Conservation (phyloP, 2,888 invertebrate species). For the Lycaena phlaeas region DNA sequence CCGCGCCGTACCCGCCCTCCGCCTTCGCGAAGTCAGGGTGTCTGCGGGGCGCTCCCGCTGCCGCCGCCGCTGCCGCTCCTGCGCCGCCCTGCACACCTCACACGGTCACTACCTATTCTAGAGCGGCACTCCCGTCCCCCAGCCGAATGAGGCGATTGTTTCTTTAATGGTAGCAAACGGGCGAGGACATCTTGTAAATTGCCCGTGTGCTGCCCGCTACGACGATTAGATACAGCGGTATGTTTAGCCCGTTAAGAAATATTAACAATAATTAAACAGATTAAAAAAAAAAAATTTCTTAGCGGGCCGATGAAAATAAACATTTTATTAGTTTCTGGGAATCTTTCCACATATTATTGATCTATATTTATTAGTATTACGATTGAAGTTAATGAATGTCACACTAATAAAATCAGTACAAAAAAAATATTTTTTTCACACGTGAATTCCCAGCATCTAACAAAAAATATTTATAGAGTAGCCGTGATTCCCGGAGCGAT, state of each 20-base stretch:
- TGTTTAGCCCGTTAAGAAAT: background rate
- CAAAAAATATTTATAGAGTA: slow-evolving; percentile 29
- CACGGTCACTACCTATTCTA: no score
- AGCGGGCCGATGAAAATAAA: background rate
- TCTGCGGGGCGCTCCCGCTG: slow-evolving; percentile 77
- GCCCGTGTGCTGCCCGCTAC: background rate
- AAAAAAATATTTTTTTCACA: no score
- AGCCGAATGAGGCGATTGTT: slow-evolving; percentile 3
- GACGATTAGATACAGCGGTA: background rate
- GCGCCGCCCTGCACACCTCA: slow-evolving; percentile 22
- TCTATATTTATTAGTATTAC: no score
- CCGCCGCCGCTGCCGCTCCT: slow-evolving; percentile 45
- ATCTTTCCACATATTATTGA: background rate
- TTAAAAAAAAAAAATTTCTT: background rate
- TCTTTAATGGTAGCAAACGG: background rate
- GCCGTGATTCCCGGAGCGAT: slow-evolving; percentile 48
- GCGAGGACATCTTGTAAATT: background rate
- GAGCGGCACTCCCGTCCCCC: background rate
- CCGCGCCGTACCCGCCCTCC: slow-evolving; percentile 52
- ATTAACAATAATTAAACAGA: background rate
- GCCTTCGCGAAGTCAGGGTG: slow-evolving; percentile 86
- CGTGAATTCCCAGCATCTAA: background rate
- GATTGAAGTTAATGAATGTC: no score
- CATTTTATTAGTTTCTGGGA: background rate
- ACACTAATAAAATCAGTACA: background rate